These are phyloP conservation scores for Lagopus leucura DNA, from an alignment of 2,113 vertebrate species.

Conservation along the genomic window DNA sequence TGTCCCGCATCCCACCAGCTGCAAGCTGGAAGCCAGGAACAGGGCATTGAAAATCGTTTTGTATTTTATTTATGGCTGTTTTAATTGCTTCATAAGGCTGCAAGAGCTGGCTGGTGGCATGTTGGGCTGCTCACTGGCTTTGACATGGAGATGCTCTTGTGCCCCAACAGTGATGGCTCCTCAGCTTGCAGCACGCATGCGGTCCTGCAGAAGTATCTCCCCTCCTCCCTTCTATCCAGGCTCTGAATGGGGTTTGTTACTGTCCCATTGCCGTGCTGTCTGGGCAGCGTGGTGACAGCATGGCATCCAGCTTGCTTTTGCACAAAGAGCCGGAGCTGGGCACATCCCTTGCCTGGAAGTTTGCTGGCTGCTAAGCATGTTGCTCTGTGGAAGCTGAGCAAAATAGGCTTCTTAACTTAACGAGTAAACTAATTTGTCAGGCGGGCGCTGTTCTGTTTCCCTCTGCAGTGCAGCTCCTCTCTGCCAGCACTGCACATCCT, in stretches of 20 bases:
- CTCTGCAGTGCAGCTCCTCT: conserved; percentile 4
- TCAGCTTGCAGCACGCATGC: not conserved
- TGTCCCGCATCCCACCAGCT: fast-evolving
- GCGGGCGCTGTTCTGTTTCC: not conserved
- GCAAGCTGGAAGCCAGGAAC: fast-evolving
- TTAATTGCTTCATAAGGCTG: not conserved
- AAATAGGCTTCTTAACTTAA: not conserved
- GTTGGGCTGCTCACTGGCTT: not conserved
- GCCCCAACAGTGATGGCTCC: not conserved
- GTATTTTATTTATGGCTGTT: fast-evolving
- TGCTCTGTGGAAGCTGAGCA: not conserved
- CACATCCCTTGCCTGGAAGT: not conserved
- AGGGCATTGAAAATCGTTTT: fast-evolving
- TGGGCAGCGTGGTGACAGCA: fast-evolving
- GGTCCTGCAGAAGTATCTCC: not conserved
- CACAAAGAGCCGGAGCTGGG: fast-evolving
- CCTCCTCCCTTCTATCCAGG: fast-evolving
- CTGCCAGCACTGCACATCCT: not conserved
- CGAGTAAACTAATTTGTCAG: conserved; percentile 18
- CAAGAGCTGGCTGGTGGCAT: not conserved
- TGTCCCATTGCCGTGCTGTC: not conserved
- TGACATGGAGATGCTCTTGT: not conserved
- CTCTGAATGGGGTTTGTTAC: not conserved
- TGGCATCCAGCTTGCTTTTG: fast-evolving
- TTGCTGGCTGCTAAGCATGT: not conserved